phyloP scores from a whole-genome alignment of 2,888 invertebrate genomes.

The Ceraclea dissimilis region DNA sequence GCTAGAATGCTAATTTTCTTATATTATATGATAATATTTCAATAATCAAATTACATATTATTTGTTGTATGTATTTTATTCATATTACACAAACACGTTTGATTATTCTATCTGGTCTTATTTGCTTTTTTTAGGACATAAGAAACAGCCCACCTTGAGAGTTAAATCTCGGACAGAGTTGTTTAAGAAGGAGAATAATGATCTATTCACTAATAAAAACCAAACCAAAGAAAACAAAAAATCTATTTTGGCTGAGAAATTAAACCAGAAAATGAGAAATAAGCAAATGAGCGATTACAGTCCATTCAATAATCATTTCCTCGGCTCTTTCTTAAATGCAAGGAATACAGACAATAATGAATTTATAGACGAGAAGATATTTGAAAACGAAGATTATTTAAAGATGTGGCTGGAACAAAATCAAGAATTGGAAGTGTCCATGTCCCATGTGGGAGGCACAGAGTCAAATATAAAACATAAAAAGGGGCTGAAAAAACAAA shows the following conservation, averaged over 20 bases:
- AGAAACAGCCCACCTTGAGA: neutral
- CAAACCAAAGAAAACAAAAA: neutral
- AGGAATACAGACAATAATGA: neutral
- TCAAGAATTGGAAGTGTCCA: conserved; percentile 44
- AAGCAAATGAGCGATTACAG: neutral
- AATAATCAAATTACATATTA: too few species aligned
- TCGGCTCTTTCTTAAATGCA: neutral
- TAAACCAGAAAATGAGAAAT: neutral
- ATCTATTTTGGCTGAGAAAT: neutral
- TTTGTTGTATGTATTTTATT: too few species aligned
- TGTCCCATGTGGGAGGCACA: conserved; percentile 28
- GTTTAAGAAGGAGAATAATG: neutral
- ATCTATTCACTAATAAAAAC: neutral
- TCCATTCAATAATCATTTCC: neutral
- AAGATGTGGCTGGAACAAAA: conserved; percentile 47
- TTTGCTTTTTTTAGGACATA: neutral
- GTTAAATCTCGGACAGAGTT: neutral
- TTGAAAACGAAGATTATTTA: conserved; percentile 41
- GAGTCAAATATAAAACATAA: neutral
- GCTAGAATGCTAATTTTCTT: neutral
- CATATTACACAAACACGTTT: too few species aligned
- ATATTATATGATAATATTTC: too few species aligned
- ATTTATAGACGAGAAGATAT: conserved; percentile 16
- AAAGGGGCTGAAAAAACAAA: neutral
- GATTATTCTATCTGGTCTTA: too few species aligned